Evolutionary conservation across 37 sponge, comb jelly and placozoan genomes (phyloP).

Genomic region (Chondrosia reniformis): DNA sequence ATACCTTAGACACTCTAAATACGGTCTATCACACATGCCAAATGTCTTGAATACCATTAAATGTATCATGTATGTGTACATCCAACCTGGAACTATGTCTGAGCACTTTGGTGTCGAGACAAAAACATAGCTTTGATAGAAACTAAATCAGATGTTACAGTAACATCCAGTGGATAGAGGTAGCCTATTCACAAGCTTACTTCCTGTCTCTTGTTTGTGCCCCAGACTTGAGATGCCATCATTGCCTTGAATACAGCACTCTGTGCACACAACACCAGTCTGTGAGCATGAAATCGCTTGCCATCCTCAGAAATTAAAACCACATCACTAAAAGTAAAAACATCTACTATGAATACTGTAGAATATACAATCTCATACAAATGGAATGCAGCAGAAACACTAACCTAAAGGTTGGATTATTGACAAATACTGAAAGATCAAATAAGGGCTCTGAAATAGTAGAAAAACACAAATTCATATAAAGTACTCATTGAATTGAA

Average conservation of each 20-base stretch:
- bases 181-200: too few species aligned
- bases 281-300: constrained; percentile 64
- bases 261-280: constrained; percentile 79
- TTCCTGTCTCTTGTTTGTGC: constrained; percentile 45
- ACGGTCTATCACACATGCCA: too few species aligned
- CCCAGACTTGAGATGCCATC: constrained; percentile 77
- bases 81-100: too few species aligned
- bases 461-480: too few species aligned
- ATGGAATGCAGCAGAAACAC: not conserved
- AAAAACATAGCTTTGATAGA: too few species aligned
- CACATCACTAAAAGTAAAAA: constrained; percentile 51
- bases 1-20: too few species aligned
- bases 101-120: too few species aligned
- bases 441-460: constrained; percentile 56
- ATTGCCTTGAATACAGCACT: constrained; percentile 77
- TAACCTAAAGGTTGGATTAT: constrained; percentile 63
- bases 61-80: too few species aligned
- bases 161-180: too few species aligned
- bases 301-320: constrained; percentile 57
- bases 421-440: constrained; percentile 49
- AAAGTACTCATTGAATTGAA: too few species aligned
- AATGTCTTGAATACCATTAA: too few species aligned
- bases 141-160: too few species aligned
- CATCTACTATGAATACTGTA: not conserved
- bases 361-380: not conserved